phyloP scores from a whole-genome alignment of 2,113 vertebrate species.

The Synodontis membranacea region DNA sequence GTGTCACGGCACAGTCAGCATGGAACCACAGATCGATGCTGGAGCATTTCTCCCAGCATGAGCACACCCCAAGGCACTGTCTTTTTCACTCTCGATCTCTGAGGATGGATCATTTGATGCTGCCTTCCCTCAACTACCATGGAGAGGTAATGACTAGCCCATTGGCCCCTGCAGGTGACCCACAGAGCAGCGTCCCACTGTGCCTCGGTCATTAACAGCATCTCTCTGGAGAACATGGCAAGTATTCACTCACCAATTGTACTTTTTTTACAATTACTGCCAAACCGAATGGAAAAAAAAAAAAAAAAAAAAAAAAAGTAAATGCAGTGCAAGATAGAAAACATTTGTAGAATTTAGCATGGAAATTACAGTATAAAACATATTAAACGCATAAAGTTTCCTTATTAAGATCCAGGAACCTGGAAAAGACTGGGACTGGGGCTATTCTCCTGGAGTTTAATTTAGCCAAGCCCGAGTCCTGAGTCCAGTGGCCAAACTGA shows the following conservation, averaged over 20 bases:
- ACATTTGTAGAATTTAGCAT: not conserved
- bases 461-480: conserved; percentile 58
- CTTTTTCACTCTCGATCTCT: conserved; percentile 31
- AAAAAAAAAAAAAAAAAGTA: too few species aligned
- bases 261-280: conserved; percentile 68
- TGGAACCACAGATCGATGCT: conserved; percentile 59
- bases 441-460: not conserved
- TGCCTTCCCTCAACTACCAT: conserved; percentile 48
- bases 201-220: conserved; percentile 68
- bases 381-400: not conserved
- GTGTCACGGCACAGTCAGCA: conserved; percentile 42
- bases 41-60: conserved; percentile 62
- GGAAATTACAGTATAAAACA: not conserved
- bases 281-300: too few species aligned
- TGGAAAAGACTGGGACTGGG: not conserved
- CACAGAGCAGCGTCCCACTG: conserved; percentile 63
- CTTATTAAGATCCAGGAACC: not conserved
- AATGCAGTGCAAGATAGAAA: conserved; percentile 58
- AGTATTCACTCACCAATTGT: conserved; percentile 53
- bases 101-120: conserved; percentile 47
- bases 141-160: conserved; percentile 71
- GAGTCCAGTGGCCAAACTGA: conserved; percentile 61
- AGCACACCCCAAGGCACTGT: conserved; percentile 55
- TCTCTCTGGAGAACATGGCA: conserved; percentile 65
- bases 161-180: conserved; percentile 68